phyloP scores from a whole-genome alignment of 2,888 invertebrate genomes.

The Pilophorus perplexus region DNA sequence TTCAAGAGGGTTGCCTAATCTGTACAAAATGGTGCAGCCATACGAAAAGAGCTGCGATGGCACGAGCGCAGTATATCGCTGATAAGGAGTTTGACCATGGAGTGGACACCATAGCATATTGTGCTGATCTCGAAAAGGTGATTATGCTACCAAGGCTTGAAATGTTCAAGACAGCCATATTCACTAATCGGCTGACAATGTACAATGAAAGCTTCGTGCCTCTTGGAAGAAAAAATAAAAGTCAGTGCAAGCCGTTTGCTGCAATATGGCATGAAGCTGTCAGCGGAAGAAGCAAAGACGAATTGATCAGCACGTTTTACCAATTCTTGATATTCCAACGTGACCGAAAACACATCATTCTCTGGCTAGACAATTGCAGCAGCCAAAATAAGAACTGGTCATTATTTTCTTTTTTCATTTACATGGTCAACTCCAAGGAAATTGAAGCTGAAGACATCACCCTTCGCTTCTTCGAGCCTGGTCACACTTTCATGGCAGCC shows the following conservation, averaged over 20 bases:
- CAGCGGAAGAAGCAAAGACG: conserved; percentile 50
- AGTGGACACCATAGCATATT: neutral
- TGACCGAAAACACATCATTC: conserved; percentile 45
- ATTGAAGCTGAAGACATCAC: neutral
- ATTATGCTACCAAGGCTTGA: conserved; percentile 50
- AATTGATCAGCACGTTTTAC: conserved; percentile 48
- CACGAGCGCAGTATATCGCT: neutral
- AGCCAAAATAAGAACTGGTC: conserved; percentile 45
- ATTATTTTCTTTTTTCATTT: conserved; percentile 31
- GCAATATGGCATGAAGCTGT: conserved; percentile 50
- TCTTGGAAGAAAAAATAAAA: neutral
- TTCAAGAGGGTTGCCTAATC: neutral
- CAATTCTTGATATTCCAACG: conserved; percentile 47
- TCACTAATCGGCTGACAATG: conserved; percentile 45
- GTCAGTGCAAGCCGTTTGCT: conserved; percentile 23
- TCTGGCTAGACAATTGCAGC: conserved; percentile 36
- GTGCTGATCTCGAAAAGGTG: conserved; percentile 40
- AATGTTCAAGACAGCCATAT: conserved; percentile 47
- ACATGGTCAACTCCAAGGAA: conserved; percentile 16
- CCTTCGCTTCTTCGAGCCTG: neutral
- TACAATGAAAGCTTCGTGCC: conserved; percentile 42
- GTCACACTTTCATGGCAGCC: neutral
- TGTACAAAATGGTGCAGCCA: conserved; percentile 19
- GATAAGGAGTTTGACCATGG: neutral
- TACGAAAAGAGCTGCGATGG: neutral